Evolutionary conservation across 2,113 vertebrate species (phyloP).

Genomic region (Rousettus leschenaultii): DNA sequence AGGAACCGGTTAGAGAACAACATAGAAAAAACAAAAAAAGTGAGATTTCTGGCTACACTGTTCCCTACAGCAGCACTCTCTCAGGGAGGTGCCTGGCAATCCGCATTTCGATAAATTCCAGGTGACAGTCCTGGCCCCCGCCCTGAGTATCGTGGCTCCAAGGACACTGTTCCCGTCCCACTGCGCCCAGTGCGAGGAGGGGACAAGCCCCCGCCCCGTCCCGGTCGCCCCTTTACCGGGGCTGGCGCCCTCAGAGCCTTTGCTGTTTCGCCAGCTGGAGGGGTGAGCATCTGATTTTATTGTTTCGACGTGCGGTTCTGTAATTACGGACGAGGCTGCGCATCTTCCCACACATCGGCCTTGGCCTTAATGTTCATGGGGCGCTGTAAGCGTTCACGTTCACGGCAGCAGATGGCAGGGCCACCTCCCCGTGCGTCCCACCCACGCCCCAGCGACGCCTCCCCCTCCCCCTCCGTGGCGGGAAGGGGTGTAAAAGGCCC

Average conservation of each 20-base stretch:
- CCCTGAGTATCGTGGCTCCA: not conserved
- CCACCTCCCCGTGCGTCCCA: accelerated
- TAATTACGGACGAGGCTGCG: not conserved
- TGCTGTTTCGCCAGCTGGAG: not conserved
- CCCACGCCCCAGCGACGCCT: not conserved
- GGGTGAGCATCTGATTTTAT: not conserved
- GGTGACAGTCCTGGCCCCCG: no score
- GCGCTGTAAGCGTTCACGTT: no score
- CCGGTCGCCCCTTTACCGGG: not conserved
- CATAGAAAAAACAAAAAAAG: not conserved
- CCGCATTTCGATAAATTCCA: not conserved
- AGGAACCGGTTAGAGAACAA: not conserved
- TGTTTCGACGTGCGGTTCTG: not conserved
- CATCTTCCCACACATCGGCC: not conserved
- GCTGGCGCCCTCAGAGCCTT: accelerated
- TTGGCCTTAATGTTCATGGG: not conserved
- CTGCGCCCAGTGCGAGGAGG: accelerated
- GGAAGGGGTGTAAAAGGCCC: not conserved
- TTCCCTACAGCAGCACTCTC: not conserved
- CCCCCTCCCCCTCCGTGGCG: accelerated
- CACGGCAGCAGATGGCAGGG: not conserved
- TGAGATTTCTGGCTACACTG: not conserved
- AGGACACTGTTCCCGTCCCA: accelerated
- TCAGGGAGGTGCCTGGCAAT: not conserved
- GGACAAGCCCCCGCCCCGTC: accelerated